These are phyloP conservation scores for Illadopsis cleaveri DNA, from an alignment of 2,113 vertebrate species.

Conservation along the genomic window DNA sequence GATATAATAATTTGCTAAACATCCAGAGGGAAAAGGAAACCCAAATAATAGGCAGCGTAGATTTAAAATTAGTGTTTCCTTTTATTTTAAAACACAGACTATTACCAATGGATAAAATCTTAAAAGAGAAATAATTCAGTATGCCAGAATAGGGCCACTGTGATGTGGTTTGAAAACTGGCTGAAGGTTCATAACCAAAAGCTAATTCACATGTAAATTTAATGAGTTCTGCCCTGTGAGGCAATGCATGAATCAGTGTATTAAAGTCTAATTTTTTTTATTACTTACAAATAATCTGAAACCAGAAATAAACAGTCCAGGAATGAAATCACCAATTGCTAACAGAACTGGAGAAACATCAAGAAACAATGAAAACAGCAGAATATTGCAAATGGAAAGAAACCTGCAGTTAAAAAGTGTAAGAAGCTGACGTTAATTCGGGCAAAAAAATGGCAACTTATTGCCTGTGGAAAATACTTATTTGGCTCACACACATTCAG, in stretches of 20 bases:
- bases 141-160: conserved; percentile 21
- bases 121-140: conserved; percentile 33
- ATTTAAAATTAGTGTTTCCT: conserved; percentile 7
- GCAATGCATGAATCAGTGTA: background rate
- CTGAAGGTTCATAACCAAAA: conserved; percentile 36
- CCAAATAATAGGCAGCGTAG: background rate
- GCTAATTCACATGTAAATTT: conserved; percentile 1
- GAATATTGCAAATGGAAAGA: background rate
- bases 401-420: background rate
- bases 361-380: background rate
- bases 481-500: background rate
- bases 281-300: conserved; percentile 3
- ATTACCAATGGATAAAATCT: conserved; percentile 39
- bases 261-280: background rate
- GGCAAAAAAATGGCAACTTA: background rate
- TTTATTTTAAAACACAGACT: conserved; percentile 25
- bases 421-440: background rate
- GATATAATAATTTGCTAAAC: conserved; percentile 27
- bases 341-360: background rate
- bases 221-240: conserved; percentile 10
- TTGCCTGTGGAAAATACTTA: background rate
- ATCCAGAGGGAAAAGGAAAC: conserved; percentile 35
- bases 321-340: background rate
- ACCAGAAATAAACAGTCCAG: conserved; percentile 22
- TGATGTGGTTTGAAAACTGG: conserved; percentile 56